phyloP scores from a whole-genome alignment of 2,113 vertebrate species.

The Nicator chloris region DNA sequence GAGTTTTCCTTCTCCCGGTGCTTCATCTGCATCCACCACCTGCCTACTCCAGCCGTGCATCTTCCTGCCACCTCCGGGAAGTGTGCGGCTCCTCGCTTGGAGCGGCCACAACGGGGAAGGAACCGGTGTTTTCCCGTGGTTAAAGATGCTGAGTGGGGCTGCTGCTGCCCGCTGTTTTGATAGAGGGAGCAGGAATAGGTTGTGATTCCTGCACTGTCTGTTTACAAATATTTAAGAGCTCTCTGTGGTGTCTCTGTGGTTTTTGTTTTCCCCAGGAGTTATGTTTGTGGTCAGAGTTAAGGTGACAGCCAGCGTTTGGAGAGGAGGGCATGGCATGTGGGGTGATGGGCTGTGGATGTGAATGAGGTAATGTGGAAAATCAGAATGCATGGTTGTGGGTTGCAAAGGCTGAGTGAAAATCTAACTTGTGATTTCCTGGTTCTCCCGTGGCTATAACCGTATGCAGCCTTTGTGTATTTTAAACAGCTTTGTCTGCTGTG shows the following conservation, averaged over 20 bases:
- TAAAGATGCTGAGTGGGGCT: not conserved
- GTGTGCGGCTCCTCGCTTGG: not conserved
- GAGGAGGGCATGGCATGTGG: not conserved
- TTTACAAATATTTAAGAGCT: not conserved
- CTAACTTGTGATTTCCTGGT: not conserved
- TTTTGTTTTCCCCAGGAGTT: not conserved
- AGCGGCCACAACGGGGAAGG: not conserved
- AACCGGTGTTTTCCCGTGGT: not conserved
- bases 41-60: not conserved
- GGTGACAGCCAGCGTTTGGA: not conserved
- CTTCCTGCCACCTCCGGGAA: not conserved
- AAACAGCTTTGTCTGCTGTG: not conserved
- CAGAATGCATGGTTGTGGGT: not conserved
- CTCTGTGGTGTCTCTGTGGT: not conserved
- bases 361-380: not conserved
- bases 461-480: not conserved
- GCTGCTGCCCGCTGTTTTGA: accelerated
- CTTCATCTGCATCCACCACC: not conserved
- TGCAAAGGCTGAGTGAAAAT: slow-evolving; percentile 1
- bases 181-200: not conserved
- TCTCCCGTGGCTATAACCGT: not conserved
- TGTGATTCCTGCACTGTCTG: not conserved
- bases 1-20: not conserved
- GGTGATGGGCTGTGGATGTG: not conserved
- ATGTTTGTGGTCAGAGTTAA: slow-evolving; percentile 16